phyloP scores from a whole-genome alignment of 2,797 vertebrate species.

The Labeo calbasu region DNA sequence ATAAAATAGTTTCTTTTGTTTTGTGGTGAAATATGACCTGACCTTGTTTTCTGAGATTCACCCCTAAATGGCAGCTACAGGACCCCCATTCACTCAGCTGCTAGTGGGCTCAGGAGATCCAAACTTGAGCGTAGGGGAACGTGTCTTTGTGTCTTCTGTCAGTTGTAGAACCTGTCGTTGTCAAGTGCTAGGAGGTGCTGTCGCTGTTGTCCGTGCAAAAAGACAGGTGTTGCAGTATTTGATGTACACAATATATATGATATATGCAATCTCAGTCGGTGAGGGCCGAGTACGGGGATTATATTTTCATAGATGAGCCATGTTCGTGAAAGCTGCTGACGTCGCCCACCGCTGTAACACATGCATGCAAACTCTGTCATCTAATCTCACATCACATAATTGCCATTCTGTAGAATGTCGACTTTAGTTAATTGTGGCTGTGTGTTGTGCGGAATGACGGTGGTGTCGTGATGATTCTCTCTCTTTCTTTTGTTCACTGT shows the following conservation, averaged over 20 bases:
- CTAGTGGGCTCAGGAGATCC: constrained; percentile 49
- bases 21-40: neutral
- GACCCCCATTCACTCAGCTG: constrained; percentile 28
- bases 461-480: constrained; percentile 40
- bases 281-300: constrained; percentile 44
- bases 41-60: neutral
- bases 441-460: constrained; percentile 50
- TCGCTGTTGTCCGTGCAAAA: constrained; percentile 57
- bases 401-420: constrained; percentile 38
- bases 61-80: constrained; percentile 59
- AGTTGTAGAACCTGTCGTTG: constrained; percentile 52
- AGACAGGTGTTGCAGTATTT: constrained; percentile 59
- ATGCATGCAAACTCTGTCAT: constrained; percentile 54
- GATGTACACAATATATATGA: constrained; percentile 58
- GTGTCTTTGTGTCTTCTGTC: constrained; percentile 56
- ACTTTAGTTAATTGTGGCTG: constrained; percentile 40
- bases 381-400: constrained; percentile 37
- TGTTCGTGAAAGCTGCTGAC: constrained; percentile 46
- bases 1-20: neutral
- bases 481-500: constrained; percentile 14
- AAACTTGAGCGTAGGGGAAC: constrained; percentile 20
- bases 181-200: constrained; percentile 55
- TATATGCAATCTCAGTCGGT: constrained; percentile 64
- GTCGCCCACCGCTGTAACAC: constrained; percentile 31
- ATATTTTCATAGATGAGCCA: constrained; percentile 53